A percentile compares a stretch with the other conserved stretches of the same genome.
Evolutionary conservation across 1,140 invertebrate genomes (phyloP).

Genomic region (Drosophila athabasca): DNA sequence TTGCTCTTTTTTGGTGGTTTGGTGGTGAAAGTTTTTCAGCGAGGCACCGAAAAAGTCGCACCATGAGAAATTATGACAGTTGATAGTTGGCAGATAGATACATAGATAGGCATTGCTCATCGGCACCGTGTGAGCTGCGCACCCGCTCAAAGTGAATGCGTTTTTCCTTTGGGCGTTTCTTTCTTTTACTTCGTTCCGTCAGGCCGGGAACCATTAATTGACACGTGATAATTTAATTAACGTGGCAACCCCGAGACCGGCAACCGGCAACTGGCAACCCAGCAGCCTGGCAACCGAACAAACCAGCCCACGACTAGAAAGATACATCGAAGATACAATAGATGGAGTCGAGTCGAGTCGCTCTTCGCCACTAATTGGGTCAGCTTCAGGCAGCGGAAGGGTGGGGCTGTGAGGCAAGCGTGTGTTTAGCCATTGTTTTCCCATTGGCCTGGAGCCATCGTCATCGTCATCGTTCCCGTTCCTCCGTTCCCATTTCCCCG

Average conservation of each 20-base stretch:
- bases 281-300: conserved; percentile 21
- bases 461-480: conserved; percentile 10
- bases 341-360: conserved; percentile 30
- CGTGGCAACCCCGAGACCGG: conserved; percentile 57
- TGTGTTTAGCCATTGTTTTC: conserved; percentile 53
- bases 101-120: conserved; percentile 70
- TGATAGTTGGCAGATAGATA: conserved; percentile 59
- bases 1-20: too few species aligned
- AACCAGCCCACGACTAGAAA: conserved; percentile 27
- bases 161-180: conserved; percentile 31
- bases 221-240: conserved; percentile 81
- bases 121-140: conserved; percentile 31
- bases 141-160: conserved; percentile 43
- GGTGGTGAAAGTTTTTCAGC: conserved; percentile 19
- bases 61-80: conserved; percentile 55
- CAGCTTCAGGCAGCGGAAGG: conserved; percentile 46
- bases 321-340: conserved; percentile 55
- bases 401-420: conserved; percentile 15
- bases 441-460: conserved; percentile 48
- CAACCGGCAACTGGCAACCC: conserved; percentile 40
- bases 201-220: conserved; percentile 67
- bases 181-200: conserved; percentile 35
- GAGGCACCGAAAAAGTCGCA: conserved; percentile 3
- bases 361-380: conserved; percentile 65
- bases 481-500: background rate